These are phyloP conservation scores for Aix galericulata DNA, from an alignment of 2,113 vertebrate species.

Conservation along the genomic window DNA sequence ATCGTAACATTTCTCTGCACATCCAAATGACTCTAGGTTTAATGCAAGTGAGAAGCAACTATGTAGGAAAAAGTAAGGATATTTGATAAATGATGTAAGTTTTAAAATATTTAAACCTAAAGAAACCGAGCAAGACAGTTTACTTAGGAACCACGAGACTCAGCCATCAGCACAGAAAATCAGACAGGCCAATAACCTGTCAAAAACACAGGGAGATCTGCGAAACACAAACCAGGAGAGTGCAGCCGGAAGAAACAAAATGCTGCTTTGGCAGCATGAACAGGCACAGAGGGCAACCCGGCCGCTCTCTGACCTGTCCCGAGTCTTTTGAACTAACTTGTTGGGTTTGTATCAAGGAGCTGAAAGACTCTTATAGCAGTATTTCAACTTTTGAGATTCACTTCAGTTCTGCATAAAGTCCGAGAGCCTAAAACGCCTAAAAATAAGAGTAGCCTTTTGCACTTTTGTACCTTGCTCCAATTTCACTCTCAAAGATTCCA, in stretches of 20 bases:
- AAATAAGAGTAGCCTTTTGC: not conserved
- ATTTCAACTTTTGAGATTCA: not conserved
- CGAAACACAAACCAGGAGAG: not conserved
- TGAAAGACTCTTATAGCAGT: not conserved
- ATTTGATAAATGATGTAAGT: not conserved
- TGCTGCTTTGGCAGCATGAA: not conserved
- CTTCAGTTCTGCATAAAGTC: not conserved
- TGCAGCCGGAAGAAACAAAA: not conserved
- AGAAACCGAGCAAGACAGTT: not conserved
- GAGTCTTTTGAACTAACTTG: not conserved
- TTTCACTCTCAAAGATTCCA: not conserved
- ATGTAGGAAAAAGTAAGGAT: not conserved
- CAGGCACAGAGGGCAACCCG: not conserved
- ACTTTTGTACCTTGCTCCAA: not conserved
- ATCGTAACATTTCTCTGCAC: too few relatives aligned
- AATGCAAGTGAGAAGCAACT: not conserved
- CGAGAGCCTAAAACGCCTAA: not conserved
- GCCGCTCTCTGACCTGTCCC: not conserved
- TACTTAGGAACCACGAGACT: not conserved
- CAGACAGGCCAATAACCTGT: not conserved
- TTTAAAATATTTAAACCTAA: not conserved
- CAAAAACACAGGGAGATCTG: not conserved
- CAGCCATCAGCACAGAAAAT: not conserved
- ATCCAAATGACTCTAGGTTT: not conserved
- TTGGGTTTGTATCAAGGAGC: not conserved